Evolutionary conservation across 2,888 invertebrate species (phyloP), one percentile per base, ranked within the genome.

Genomic region (Stenodema calcarata): DNA sequence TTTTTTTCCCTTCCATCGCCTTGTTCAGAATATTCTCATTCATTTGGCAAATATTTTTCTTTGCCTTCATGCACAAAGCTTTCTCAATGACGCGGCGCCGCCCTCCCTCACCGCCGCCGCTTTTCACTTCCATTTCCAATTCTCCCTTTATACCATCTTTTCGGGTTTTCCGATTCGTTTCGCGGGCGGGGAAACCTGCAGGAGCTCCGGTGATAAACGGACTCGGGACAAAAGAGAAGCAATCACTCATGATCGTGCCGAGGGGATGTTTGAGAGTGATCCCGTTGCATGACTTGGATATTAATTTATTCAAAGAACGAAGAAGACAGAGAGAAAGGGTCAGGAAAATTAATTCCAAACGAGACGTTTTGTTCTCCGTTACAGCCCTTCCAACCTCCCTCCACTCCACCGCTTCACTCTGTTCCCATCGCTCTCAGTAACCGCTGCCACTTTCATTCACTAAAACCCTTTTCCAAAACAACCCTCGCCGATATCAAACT

Each of bases 281-380:
- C 76, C 76, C 76, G 42, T 76, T 76, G 76, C 76, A 76, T 42
- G 76, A 42, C 76, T 76, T 42, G 44, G 76, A 76, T 76, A 76
- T 76, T 76, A 76, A 42, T 76, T 76, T 76, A 76, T 76, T 76
- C 76, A 35, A 28, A 12, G 76, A 42, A 27, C 23, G 42, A 42
- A 18, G 44, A 42, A 42, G 35, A 28, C 9, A n/a, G 18, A n/a
- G 18, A 35, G 23, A 42, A 76, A 16, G 73, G 30, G 42, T 35
- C 76, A 3, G 2, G 76, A 18, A 76, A 76, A 76, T 42, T 76
- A 76, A 76, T 76, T 76, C 42, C 16, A 23, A 76, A 42, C 76
- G 76, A 76, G 76, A 23, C n/a, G 76, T 76, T 76, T 76, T 76
- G 76, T 76, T 76, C 41, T 73, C 30, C 9, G n/a, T 54, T 18